Conservation (phyloP, 2,797 vertebrate genomes). For the Pristis pectinata region DNA sequence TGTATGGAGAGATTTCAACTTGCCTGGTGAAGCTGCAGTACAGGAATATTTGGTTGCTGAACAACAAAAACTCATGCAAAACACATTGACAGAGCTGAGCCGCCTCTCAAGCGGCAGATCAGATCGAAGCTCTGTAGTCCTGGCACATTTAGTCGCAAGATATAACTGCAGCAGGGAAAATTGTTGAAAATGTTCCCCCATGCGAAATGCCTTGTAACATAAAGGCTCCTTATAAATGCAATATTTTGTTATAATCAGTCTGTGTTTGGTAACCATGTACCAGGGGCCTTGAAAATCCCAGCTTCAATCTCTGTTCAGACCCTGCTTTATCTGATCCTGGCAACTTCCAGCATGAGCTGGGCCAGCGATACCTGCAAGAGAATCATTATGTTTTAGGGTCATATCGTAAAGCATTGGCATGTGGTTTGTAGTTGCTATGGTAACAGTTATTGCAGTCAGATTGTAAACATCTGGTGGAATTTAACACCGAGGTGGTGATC, state of each 20-base stretch:
- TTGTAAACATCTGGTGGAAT: constrained; percentile 9
- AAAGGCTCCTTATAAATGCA: not conserved
- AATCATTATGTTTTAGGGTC: not conserved
- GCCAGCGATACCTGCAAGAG: not conserved
- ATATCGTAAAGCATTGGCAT: not conserved
- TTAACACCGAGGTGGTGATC: constrained; percentile 11
- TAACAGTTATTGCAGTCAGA: not conserved
- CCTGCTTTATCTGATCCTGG: not conserved
- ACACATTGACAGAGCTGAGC: too few relatives aligned
- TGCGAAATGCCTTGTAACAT: not conserved
- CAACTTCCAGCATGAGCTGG: not conserved
- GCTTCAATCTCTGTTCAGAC: not conserved
- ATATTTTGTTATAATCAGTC: not conserved
- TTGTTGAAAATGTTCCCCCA: not conserved
- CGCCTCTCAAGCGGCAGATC: too few relatives aligned
- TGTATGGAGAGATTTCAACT: too few relatives aligned
- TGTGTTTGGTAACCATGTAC: not conserved
- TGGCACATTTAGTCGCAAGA: not conserved
- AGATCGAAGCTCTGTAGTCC: too few relatives aligned
- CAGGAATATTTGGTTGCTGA: too few relatives aligned
- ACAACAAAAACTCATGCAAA: too few relatives aligned
- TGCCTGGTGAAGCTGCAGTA: too few relatives aligned
- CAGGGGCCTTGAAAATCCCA: not conserved
- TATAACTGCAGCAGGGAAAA: not conserved
- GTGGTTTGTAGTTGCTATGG: too few relatives aligned